Percentiles rank a stretch among this genome's conserved stretches.
These are phyloP conservation scores for Leptonema lineaticorne DNA, from an alignment of 1,140 invertebrate genomes.

Conservation along the genomic window DNA sequence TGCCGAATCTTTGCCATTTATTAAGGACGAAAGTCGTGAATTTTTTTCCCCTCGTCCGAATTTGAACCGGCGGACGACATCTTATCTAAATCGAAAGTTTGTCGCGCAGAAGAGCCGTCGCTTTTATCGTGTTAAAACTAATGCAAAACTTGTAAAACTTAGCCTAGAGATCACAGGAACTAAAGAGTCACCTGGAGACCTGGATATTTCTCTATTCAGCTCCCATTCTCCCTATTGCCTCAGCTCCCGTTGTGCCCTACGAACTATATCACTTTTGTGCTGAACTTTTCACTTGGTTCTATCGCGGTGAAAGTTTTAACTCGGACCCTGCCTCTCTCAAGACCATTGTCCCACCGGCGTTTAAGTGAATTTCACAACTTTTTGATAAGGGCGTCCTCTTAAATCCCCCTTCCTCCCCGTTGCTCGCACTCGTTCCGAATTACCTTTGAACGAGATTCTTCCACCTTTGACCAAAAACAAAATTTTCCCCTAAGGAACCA, in stretches of 20 bases:
- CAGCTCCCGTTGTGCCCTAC: not conserved
- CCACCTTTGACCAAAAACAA: constrained; percentile 27
- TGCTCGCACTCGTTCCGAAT: too few species aligned
- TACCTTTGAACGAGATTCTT: not conserved
- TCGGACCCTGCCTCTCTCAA: constrained; percentile 26
- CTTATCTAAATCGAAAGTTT: not conserved
- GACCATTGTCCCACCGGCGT: constrained; percentile 21
- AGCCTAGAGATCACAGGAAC: not conserved
- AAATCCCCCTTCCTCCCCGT: too few species aligned
- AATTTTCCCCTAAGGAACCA: not conserved
- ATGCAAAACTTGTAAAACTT: constrained; percentile 36
- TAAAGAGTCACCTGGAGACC: constrained; percentile 6
- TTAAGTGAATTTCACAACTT: constrained; percentile 23
- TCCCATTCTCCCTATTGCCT: too few species aligned
- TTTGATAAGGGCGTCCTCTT: constrained; percentile 25
- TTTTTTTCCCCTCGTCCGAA: too few species aligned
- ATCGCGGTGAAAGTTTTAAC: constrained; percentile 26
- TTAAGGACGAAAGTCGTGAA: too few species aligned
- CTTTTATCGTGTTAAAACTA: constrained; percentile 31
- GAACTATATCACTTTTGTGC: constrained; percentile 15
- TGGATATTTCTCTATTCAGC: too few species aligned
- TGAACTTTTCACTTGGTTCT: constrained; percentile 32
- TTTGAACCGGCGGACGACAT: not conserved
- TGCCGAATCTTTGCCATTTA: too few species aligned
- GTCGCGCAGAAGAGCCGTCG: not conserved